Conservation (phyloP, 2,888 invertebrate genomes). For the Caenorhabditis imperialis region DNA sequence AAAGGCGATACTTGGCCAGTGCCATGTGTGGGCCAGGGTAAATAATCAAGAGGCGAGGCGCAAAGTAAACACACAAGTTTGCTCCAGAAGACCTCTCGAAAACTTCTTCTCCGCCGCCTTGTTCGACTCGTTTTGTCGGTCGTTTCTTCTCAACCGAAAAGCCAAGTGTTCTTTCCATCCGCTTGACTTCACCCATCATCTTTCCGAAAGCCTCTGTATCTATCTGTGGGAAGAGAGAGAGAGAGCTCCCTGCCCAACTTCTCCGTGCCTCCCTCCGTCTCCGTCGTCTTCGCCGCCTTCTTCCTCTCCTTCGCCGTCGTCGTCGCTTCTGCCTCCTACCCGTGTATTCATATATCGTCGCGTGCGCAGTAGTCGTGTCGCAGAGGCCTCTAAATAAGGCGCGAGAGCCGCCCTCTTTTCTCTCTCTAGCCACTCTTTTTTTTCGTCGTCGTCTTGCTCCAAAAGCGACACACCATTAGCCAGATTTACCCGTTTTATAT, state of each 20-base stretch:
- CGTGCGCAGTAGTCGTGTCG: conserved; percentile 42
- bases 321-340: conserved; percentile 20
- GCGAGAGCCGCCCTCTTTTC: conserved; percentile 32
- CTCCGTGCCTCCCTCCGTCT: neutral
- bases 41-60: conserved; percentile 40
- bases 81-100: neutral
- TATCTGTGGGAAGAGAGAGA: conserved; percentile 14
- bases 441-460: neutral
- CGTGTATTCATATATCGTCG: conserved; percentile 45
- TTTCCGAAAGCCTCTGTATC: conserved; percentile 12
- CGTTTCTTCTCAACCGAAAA: too few species aligned
- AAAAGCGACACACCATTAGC: conserved; percentile 42
- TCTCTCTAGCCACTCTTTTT: conserved; percentile 3
- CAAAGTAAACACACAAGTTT: conserved; percentile 37
- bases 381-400: conserved; percentile 43
- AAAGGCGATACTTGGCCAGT: conserved; percentile 36
- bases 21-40: conserved; percentile 28
- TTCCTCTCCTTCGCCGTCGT: conserved; percentile 25
- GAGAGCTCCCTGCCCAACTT: neutral
- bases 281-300: conserved; percentile 11
- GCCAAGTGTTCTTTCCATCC: conserved; percentile 36
- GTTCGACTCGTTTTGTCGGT: too few species aligned
- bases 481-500: conserved; percentile 51
- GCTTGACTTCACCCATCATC: conserved; percentile 36
- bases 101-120: too few species aligned